Evolutionary conservation across 2,113 vertebrate genomes (phyloP).

Genomic region (Pomatostomus ruficeps): DNA sequence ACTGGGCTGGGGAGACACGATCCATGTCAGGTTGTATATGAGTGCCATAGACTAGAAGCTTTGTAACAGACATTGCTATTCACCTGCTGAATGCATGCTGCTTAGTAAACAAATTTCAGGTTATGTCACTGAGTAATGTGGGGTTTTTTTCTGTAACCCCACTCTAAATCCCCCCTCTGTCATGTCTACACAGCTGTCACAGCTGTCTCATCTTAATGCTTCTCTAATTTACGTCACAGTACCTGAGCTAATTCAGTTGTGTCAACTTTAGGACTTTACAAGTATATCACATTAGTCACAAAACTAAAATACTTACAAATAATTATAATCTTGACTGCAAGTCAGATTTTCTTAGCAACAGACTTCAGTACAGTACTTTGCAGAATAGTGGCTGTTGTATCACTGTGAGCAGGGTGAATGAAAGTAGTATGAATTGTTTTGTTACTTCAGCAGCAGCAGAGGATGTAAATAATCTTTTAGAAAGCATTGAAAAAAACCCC

Average conservation of each 20-base stretch:
- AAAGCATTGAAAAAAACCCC: accelerated
- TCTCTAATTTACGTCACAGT: neutral
- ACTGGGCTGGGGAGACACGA: neutral
- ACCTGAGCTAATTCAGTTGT: neutral
- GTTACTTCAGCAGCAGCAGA: neutral
- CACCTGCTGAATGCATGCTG: neutral
- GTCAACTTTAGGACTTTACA: neutral
- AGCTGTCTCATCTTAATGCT: neutral
- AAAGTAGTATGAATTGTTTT: neutral
- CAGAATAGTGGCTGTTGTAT: neutral
- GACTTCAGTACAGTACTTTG: neutral
- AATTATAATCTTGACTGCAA: neutral
- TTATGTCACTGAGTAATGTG: neutral
- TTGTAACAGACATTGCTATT: neutral
- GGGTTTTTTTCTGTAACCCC: neutral
- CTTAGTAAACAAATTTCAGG: neutral
- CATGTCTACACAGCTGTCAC: neutral
- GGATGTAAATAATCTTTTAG: neutral
- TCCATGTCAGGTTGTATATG: neutral
- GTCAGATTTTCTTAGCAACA: neutral
- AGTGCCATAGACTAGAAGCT: neutral
- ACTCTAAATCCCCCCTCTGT: neutral
- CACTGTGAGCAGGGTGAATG: neutral
- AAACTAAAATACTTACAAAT: neutral
- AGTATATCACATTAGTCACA: neutral